Conservation (phyloP, 2,888 invertebrate species). For the Trachelus iudaicus region DNA sequence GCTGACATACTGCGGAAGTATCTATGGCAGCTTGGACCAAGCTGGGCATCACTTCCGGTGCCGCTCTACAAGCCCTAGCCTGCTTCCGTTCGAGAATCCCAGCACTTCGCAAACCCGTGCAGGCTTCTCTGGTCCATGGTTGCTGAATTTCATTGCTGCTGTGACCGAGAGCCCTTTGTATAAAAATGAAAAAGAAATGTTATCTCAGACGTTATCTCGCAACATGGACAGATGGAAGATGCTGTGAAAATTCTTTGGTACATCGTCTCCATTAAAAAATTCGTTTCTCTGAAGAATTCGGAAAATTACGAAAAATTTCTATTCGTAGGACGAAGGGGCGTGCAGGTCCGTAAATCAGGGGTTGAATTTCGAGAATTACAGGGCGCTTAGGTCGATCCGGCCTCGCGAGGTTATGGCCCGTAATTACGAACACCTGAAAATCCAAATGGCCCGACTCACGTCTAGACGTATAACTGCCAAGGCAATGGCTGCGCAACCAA, state of each 20-base stretch:
- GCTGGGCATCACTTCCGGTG: slow-evolving; percentile 78
- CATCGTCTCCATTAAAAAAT: neutral
- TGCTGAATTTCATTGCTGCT: slow-evolving; percentile 42
- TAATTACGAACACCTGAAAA: slow-evolving; percentile 59
- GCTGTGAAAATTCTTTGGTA: neutral
- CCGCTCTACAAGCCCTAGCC: slow-evolving; percentile 74
- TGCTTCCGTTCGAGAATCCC: slow-evolving; percentile 73
- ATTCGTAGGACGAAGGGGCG: neutral
- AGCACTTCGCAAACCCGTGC: slow-evolving; percentile 62
- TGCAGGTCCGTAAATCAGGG: slow-evolving; percentile 51
- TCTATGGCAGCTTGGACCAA: slow-evolving; percentile 79
- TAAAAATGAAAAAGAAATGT: neutral
- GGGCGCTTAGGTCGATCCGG: slow-evolving; percentile 38
- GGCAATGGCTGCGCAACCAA: slow-evolving; percentile 46
- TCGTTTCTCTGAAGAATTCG: neutral
- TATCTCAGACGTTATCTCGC: neutral
- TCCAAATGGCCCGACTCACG: slow-evolving; percentile 48
- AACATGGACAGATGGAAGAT: neutral
- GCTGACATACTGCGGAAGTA: slow-evolving; percentile 77
- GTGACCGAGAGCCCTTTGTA: slow-evolving; percentile 54
- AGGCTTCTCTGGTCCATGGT: slow-evolving; percentile 58
- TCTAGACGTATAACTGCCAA: slow-evolving; percentile 52
- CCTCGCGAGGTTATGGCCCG: slow-evolving; percentile 32
- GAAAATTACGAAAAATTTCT: neutral
- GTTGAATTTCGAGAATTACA: slow-evolving; percentile 57